Base-by-base conservation (phyloP, 2,113 vertebrate genomes). In the Sakesphorus luctuosus region DNA sequence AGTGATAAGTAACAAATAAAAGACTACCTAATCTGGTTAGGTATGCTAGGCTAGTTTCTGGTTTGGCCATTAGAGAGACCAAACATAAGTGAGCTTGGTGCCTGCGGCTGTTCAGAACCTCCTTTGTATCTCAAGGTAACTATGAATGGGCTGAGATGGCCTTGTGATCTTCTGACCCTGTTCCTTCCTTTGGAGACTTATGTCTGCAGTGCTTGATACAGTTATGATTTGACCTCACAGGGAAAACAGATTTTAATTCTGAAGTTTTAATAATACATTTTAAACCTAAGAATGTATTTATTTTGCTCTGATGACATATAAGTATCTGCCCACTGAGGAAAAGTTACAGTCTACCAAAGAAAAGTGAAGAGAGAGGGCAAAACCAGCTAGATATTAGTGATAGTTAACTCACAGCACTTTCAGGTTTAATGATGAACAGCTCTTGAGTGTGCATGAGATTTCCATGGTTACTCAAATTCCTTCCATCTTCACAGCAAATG, bases 391-490 rank as follows among this genome's bases (percentile, higher is more conserved):
- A 77, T 7, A 43, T 53, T 11, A 84, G 43, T 66, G 28, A 65
- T 9, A 74, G 28, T 29, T 55, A 58, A 63, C 46, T 80, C 21
- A 25, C 4, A 55, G 21, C 38, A 61, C 44, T 90, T 87, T 69
- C 26, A 84, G 46, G 35, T 44, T 89, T 88, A 33, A 90, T 72
- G 65, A 87, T 24, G 17, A 79, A 61, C 35, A 61, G 66, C 25
- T 80, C 62, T 73, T 71, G 43, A 69, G 18, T 50, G 28, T 63
- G 62, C 56, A 12, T 90, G 93, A 94, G 59, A 84, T 90, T 93
- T 97, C 83, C 47, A 36, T 52, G 58, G 78, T 92, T 95, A 95
- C 89, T 79, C 20, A 73, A 89, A 95, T 79, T 84, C 76, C 62
- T 94, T 66, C 35, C 35, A 59, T 84, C 55, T 90, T 89, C 68